Evolutionary conservation across 2,888 invertebrate genomes (phyloP), one percentile per base, ranked within the genome.

Genomic region (Phyllotreta cruciferae): DNA sequence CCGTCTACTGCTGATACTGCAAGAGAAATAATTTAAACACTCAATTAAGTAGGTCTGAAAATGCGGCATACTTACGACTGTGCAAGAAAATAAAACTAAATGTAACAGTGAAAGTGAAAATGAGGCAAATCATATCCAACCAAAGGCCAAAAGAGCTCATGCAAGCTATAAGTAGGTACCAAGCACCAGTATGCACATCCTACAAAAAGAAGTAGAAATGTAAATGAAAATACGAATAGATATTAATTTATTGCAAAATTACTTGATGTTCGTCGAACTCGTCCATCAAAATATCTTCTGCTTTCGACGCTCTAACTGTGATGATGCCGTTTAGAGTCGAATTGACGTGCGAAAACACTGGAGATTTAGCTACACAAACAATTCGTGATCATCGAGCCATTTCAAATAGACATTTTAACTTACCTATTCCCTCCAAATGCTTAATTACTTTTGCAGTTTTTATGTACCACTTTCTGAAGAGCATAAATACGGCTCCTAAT

Each of bases 401-500:
- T 24, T 24, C 24, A 24, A 24, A 3, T 3, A 24, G 24, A 24
- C 4, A 24, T 24, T 24, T 24, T 24, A 44, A 72, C 79, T 79
- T 77, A 84, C 84, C 80, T 47, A 79, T 78, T 60, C 84, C 84
- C 74, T 85, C 85, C 8, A 84, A 79, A 82, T 87, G 85, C 81
- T 88, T 93, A 56, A 93, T 83, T 71, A 87, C 87, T 72, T 90
- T 86, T 0, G 92, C 90, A 4, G 90, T 89, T 53, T 81, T 79
- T 56, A 92, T 82, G 77, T 90, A 93, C 73, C 90, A 82, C 13
- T 81, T 71, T 8, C 90, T 83, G 73, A 90, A 83, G 67, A 85
- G 74, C 70, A 86, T 83, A 82, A 91, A 91, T n/a, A 88, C 71
- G n/a, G 85, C 69, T 9, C 85, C 86, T 66, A 92, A 83, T 1